Percentiles rank a stretch among this genome's conserved stretches.
Conservation (phyloP, 2,888 invertebrate species). For the Brachyptera putata region DNA sequence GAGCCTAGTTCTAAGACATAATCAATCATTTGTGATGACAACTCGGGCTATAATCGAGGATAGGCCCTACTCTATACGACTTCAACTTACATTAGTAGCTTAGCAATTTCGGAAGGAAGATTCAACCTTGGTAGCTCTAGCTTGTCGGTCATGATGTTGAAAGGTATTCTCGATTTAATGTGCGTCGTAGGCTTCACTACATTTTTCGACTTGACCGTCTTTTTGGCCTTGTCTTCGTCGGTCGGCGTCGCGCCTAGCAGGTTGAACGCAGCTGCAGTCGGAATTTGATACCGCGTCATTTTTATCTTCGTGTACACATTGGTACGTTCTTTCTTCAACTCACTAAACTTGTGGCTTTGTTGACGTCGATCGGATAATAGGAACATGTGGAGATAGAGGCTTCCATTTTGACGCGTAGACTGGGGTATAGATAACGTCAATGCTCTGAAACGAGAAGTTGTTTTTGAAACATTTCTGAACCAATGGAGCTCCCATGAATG, state of each 20-base stretch:
- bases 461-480: neutral
- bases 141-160: slow-evolving; percentile 74
- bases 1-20: too few relatives aligned
- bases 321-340: slow-evolving; percentile 58
- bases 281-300: slow-evolving; percentile 69
- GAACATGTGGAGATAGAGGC: slow-evolving; percentile 71
- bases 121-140: slow-evolving; percentile 60
- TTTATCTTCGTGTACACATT: slow-evolving; percentile 57
- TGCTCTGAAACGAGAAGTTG: slow-evolving; percentile 50
- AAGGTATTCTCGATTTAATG: slow-evolving; percentile 64
- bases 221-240: slow-evolving; percentile 9
- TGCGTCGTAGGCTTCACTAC: slow-evolving; percentile 61
- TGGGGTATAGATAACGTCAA: slow-evolving; percentile 65
- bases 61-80: too few relatives aligned
- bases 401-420: slow-evolving; percentile 78
- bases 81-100: slow-evolving; percentile 52
- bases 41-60: too few relatives aligned
- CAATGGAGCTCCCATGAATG: too few relatives aligned
- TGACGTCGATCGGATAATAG: slow-evolving; percentile 48
- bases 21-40: too few relatives aligned
- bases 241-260: slow-evolving; percentile 39
- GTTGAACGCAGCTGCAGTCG: slow-evolving; percentile 59
- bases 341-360: slow-evolving; percentile 48
- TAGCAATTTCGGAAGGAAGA: slow-evolving; percentile 65
- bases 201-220: slow-evolving; percentile 53